Evolutionary conservation across 2,797 vertebrate species (phyloP), one percentile per base, ranked within the genome.

Genomic region (Ispidina lecontei): DNA sequence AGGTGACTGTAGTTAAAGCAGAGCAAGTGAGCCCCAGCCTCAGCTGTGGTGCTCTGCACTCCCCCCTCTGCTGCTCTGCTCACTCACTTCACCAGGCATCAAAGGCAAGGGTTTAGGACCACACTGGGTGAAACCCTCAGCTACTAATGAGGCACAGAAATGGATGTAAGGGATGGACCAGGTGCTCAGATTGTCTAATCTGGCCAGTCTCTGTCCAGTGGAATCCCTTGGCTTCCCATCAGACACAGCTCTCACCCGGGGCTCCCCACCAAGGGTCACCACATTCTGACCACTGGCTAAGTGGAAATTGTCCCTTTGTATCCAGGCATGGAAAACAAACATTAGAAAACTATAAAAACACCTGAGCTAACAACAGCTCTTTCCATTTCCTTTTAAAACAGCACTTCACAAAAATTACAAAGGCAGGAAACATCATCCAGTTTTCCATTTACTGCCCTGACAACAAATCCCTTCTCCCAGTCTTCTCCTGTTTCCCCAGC

Each of bases 11-110:
- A 33, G 22, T 69, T 41, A 62, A 84, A 49, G 4, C 28, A 71
- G 49, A 41, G 14, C 1, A 3, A 37, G 0, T 31, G 63, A 71
- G 44, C 46, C 28, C 35, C 6, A 1, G 10, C 2, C 12, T n/a
- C 5, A 1, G 10, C 17, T 11, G 29, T 18, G 1, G 6, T 21
- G 39, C 26, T 60, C 71, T 22, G 13, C 22, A 10, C 0, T 0
- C 29, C 72, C 25, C n/a, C 6, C 35, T 7, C 10, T 10, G 5
- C 6, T 8, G 18, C 47, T 49, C 62, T 64, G 39, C 59, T 63
- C 46, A 2, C 18, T 72, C 11, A 4, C 47, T 43, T 70, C 43
- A 31, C 31, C 2, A 1, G 26, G 21, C 73, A 51, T 25, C 69
- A 68, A 67, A 74, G 23, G 21, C 23, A 46, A 74, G 31, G 21